These are phyloP conservation scores for Oreochromis spilurus DNA, from an alignment of 2,113 vertebrate species.

Conservation along the genomic window DNA sequence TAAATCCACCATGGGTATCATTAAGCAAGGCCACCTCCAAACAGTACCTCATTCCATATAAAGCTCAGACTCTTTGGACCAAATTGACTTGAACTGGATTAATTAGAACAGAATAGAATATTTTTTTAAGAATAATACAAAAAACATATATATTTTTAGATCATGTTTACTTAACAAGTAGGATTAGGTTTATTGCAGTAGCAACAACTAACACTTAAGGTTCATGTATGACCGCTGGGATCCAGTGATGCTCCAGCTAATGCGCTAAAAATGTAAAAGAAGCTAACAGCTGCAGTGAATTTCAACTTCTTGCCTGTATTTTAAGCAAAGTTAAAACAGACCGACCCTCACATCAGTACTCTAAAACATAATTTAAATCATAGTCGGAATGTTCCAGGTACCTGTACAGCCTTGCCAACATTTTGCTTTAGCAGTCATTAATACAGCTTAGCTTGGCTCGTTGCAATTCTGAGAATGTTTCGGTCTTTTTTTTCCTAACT, in stretches of 20 bases:
- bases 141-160: not conserved
- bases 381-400: not conserved
- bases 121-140: not conserved
- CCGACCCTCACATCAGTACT: not conserved
- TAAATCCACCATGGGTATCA: slow-evolving; percentile 44
- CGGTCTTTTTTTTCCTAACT: not conserved
- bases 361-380: not conserved
- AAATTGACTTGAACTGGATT: not conserved
- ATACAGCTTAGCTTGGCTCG: not conserved
- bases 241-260: not conserved
- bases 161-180: not conserved
- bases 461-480: not conserved
- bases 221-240: not conserved
- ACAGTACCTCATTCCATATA: slow-evolving; percentile 22
- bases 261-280: not conserved
- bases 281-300: not conserved
- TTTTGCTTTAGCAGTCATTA: not conserved
- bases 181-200: not conserved
- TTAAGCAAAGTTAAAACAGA: not conserved
- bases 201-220: not conserved
- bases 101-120: not conserved
- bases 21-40: slow-evolving; percentile 37
- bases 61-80: slow-evolving; percentile 19
- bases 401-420: not conserved
- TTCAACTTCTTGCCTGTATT: not conserved